Conservation (phyloP, 2,113 vertebrate species). For the Oncorhynchus kisutch region DNA sequence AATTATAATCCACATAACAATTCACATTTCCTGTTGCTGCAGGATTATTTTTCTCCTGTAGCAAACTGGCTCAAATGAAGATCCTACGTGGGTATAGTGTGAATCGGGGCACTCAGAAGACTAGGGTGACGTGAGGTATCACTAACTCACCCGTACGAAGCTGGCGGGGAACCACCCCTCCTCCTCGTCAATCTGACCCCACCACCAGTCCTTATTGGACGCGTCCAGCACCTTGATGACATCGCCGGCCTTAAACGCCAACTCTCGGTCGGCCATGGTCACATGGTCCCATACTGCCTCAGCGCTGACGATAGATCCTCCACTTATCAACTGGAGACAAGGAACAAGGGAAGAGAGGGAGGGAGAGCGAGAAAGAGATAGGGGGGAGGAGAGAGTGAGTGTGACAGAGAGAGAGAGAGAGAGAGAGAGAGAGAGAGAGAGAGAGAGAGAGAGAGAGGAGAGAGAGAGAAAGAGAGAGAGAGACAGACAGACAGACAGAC, state of each 20-base stretch:
- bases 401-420: too few relatives aligned
- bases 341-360: slow-evolving; percentile 21
- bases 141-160: slow-evolving; percentile 95
- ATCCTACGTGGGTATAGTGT: background rate
- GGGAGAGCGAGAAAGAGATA: background rate
- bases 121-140: slow-evolving; percentile 8
- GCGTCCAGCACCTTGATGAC: slow-evolving; percentile 99
- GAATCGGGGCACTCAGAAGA: too few relatives aligned
- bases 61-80: too few relatives aligned
- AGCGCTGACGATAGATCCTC: slow-evolving; percentile 97
- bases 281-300: slow-evolving; percentile 99
- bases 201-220: slow-evolving; percentile 99
- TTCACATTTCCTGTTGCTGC: too few relatives aligned
- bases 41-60: too few relatives aligned
- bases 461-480: background rate
- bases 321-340: slow-evolving; percentile 89
- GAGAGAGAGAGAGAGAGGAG: background rate
- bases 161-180: slow-evolving; percentile 99
- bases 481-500: too few relatives aligned
- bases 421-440: too few relatives aligned
- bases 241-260: slow-evolving; percentile 99
- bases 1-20: too few relatives aligned
- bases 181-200: slow-evolving; percentile 98
- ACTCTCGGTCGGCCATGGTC: slow-evolving; percentile 99
- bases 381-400: too few relatives aligned